phyloP scores from a whole-genome alignment of 2,888 invertebrate genomes.

The Diplazon laetatorius region DNA sequence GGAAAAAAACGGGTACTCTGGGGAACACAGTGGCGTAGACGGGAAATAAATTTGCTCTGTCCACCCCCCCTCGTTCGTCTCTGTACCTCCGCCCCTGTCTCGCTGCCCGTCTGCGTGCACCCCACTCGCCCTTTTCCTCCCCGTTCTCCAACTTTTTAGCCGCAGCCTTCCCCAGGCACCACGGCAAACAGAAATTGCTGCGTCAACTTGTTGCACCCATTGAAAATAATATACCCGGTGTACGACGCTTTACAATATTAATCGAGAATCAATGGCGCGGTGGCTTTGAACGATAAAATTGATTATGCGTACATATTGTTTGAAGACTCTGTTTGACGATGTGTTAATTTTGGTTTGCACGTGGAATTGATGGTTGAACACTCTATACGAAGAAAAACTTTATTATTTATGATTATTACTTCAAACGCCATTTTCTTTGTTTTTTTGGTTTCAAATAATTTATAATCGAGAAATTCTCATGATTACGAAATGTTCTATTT shows the following conservation, averaged over 20 bases:
- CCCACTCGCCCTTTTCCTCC: background rate
- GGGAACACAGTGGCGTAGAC: conserved; percentile 50
- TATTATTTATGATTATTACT: too few species aligned
- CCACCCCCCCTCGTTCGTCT: conserved; percentile 13
- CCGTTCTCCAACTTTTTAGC: background rate
- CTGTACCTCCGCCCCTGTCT: conserved; percentile 13
- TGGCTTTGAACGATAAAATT: background rate
- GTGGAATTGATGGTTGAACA: too few species aligned
- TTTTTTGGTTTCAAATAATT: too few species aligned
- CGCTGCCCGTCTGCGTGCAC: conserved; percentile 12
- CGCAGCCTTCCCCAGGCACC: too few species aligned
- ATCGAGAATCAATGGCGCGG: conserved; percentile 21
- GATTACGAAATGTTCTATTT: too few species aligned
- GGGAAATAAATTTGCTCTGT: conserved; percentile 58
- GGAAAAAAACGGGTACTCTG: conserved; percentile 37
- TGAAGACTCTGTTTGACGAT: background rate
- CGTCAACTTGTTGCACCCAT: conserved; percentile 64
- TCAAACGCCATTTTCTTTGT: too few species aligned
- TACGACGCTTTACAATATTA: conserved; percentile 21
- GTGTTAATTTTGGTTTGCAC: background rate
- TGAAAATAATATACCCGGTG: conserved; percentile 48
- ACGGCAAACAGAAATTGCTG: conserved; percentile 58
- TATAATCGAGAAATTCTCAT: too few species aligned
- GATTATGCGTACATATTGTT: background rate
- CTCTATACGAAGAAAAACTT: too few species aligned